phyloP scores from a whole-genome alignment of 2,797 vertebrate species.

The Cossypha niveicapilla region DNA sequence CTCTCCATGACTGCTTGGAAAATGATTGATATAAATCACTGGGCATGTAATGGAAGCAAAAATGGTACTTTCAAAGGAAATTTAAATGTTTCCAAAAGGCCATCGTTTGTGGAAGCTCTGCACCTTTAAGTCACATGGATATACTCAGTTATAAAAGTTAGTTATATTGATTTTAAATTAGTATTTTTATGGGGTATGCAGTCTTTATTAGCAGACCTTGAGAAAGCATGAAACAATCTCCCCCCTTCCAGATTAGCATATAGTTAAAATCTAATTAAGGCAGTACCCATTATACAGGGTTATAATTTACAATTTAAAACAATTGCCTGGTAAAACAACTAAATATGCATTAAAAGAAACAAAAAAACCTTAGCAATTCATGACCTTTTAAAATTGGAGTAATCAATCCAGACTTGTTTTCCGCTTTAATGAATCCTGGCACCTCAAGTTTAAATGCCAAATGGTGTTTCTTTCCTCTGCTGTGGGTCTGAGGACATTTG shows the following conservation, averaged over 20 bases:
- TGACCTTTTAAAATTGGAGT: constrained; percentile 71
- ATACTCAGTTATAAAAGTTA: constrained; percentile 23
- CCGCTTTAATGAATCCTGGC: constrained; percentile 62
- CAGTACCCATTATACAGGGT: not conserved
- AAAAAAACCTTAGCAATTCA: constrained; percentile 55
- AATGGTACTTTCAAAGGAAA: not conserved
- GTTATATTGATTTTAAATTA: not conserved
- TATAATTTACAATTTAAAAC: constrained; percentile 63
- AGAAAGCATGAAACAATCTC: constrained; percentile 18
- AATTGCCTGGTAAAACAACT: constrained; percentile 58
- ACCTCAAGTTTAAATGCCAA: constrained; percentile 72
- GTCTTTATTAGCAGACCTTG: not conserved
- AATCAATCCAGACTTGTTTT: constrained; percentile 67
- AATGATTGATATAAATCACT: not conserved
- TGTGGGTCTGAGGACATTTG: constrained; percentile 60
- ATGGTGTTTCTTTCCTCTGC: constrained; percentile 57
- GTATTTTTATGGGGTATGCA: not conserved
- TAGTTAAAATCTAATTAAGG: constrained; percentile 51
- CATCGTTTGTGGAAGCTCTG: not conserved
- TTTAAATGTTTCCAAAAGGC: constrained; percentile 33
- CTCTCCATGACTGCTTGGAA: not conserved
- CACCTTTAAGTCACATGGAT: not conserved
- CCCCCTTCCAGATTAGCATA: constrained; percentile 15
- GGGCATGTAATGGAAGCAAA: not conserved
- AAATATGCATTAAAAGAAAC: constrained; percentile 50